These are phyloP conservation scores for Egretta garzetta DNA, from an alignment of 2,113 vertebrate species.

Conservation along the genomic window DNA sequence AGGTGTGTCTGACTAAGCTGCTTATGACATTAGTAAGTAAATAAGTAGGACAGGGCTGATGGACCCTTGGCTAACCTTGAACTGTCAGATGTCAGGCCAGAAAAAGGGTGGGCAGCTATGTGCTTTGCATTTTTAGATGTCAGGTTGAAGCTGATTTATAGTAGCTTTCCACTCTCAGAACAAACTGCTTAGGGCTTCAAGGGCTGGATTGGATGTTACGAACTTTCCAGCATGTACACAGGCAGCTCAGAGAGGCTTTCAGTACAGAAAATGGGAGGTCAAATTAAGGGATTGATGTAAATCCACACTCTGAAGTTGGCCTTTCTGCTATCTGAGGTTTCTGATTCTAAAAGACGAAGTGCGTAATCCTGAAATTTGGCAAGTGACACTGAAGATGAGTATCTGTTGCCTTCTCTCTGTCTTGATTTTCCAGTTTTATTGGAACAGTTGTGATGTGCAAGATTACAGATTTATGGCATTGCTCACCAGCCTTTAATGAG, in stretches of 20 bases:
- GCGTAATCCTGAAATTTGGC: not conserved
- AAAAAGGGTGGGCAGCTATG: rapidly evolving
- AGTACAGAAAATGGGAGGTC: not conserved
- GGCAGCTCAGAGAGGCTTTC: not conserved
- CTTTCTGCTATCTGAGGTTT: not conserved
- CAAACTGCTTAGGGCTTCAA: not conserved
- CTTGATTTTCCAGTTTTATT: not conserved
- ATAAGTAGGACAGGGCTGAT: not conserved
- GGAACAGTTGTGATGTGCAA: not conserved
- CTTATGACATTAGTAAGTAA: not conserved
- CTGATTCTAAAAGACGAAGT: not conserved
- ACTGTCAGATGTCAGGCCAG: not conserved
- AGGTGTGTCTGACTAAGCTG: not conserved
- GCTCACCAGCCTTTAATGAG: not conserved
- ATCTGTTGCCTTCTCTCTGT: not conserved
- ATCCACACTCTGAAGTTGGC: not conserved
- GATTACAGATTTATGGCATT: not conserved
- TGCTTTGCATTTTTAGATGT: not conserved
- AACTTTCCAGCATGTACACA: not conserved
- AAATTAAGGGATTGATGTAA: not conserved
- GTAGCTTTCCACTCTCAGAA: not conserved
- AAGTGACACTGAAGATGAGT: not conserved
- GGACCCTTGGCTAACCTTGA: not conserved
- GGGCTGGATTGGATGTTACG: not conserved
- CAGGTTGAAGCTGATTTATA: not conserved